These are phyloP conservation scores for Nematopogon swammerdamellus DNA, from an alignment of 2,888 invertebrate species.

Conservation along the genomic window DNA sequence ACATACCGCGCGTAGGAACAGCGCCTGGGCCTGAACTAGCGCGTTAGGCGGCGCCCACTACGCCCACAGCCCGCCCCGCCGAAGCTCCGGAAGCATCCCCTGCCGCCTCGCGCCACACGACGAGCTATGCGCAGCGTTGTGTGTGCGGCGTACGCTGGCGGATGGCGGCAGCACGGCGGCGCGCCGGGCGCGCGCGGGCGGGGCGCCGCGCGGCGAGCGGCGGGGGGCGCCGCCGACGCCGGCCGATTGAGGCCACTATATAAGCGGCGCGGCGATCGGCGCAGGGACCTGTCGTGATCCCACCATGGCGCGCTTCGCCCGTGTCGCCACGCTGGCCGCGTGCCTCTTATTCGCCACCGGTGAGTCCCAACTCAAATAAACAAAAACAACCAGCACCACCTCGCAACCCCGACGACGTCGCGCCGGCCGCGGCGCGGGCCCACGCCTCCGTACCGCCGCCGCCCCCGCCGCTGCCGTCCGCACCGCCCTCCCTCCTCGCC, in stretches of 20 bases:
- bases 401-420: conserved; percentile 23
- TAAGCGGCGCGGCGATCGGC: conserved; percentile 48
- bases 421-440: no score
- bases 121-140: conserved; percentile 13
- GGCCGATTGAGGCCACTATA: conserved; percentile 53
- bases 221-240: conserved; percentile 30
- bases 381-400: background rate
- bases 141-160: conserved; percentile 38
- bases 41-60: no score
- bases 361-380: conserved; percentile 34
- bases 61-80: background rate
- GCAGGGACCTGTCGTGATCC: conserved; percentile 58
- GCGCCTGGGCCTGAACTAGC: no score
- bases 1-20: no score
- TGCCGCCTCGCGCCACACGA: background rate
- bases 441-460: conserved; percentile 24
- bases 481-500: no score
- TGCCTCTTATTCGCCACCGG: conserved; percentile 54
- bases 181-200: conserved; percentile 42
- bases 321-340: conserved; percentile 56
- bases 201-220: conserved; percentile 47
- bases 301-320: conserved; percentile 58
- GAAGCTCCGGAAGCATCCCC: background rate
- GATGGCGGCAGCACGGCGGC: conserved; percentile 6
- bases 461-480: background rate